Evolutionary conservation across 2,797 vertebrate species (phyloP).

Genomic region (Balearica regulorum): DNA sequence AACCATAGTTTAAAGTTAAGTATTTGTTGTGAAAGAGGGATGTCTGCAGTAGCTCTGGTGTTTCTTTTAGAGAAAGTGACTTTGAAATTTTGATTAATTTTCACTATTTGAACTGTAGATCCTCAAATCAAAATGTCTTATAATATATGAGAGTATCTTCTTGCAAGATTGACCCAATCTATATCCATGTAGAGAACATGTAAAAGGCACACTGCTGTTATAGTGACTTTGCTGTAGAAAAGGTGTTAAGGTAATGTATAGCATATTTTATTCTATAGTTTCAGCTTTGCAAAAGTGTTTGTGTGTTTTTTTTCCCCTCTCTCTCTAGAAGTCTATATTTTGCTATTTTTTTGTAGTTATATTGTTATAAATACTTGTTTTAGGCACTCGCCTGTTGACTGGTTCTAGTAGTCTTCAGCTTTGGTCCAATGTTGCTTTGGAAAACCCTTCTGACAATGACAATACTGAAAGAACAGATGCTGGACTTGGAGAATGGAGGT

Average conservation of each 20-base stretch:
- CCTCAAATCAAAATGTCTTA: background rate
- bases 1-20: background rate
- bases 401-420: constrained; percentile 89
- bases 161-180: background rate
- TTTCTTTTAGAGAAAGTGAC: background rate
- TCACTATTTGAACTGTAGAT: background rate
- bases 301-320: background rate
- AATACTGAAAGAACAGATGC: constrained; percentile 61
- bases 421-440: constrained; percentile 80
- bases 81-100: background rate
- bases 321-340: background rate
- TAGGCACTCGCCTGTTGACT: constrained; percentile 87
- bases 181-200: background rate
- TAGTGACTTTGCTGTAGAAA: background rate
- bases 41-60: background rate
- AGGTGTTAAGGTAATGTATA: background rate
- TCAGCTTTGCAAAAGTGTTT: background rate
- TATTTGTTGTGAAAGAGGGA: background rate
- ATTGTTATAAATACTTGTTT: background rate
- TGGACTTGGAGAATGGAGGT: constrained; percentile 81
- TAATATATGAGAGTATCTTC: background rate
- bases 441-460: constrained; percentile 65
- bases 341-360: background rate
- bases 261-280: background rate
- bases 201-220: background rate